Conservation (phyloP, 1,140 invertebrate species). For the Thereuonema tuberculata region DNA sequence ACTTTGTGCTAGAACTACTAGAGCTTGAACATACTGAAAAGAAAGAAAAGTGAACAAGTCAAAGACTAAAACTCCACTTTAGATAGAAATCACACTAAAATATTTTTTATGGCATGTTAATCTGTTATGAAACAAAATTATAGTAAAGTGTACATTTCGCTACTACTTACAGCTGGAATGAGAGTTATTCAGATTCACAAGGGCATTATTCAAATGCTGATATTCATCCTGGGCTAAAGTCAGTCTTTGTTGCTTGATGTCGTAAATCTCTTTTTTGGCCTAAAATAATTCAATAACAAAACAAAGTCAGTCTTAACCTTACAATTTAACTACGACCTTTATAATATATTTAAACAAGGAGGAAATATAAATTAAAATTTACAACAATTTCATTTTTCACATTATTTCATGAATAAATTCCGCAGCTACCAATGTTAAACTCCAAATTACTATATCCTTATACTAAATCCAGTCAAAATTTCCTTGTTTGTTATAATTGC, state of each 20-base stretch:
- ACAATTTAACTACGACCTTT: no score
- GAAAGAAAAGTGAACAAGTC: conserved; percentile 16
- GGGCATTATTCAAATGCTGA: conserved; percentile 76
- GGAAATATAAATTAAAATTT: background rate
- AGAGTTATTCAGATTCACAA: conserved; percentile 46
- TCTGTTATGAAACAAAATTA: background rate
- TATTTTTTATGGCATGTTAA: background rate
- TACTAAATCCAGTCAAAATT: no score
- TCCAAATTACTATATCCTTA: no score
- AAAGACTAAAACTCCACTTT: background rate
- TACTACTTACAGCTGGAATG: conserved; percentile 29
- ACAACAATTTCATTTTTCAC: no score
- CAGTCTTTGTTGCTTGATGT: conserved; percentile 85
- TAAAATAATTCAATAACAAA: conserved; percentile 35
- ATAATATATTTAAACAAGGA: background rate
- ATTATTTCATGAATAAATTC: no score
- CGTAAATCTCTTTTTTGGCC: conserved; percentile 92
- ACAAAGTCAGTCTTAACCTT: no score
- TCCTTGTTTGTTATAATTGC: no score
- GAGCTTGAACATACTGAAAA: conserved; percentile 75
- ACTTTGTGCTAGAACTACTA: conserved; percentile 75
- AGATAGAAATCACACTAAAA: background rate
- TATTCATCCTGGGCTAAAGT: conserved; percentile 89
- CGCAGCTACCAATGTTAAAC: no score
- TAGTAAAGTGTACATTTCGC: background rate